phyloP scores from a whole-genome alignment of 2,888 invertebrate genomes.

The Drosophila borealis region DNA sequence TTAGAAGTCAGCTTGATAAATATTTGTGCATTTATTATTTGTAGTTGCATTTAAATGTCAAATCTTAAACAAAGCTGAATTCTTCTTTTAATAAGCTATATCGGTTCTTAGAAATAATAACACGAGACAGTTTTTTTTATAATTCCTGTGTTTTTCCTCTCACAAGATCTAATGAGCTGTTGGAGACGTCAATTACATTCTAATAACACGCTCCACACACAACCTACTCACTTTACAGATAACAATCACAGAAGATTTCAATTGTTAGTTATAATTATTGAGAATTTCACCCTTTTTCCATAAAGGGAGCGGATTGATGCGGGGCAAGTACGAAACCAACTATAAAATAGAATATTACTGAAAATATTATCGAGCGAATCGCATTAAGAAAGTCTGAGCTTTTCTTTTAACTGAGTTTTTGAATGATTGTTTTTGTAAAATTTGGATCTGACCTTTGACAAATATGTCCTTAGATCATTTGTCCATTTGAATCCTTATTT shows the following conservation, averaged over 20 bases:
- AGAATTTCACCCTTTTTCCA: not conserved
- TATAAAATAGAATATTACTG: constrained; percentile 4
- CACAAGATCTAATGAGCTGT: constrained; percentile 6
- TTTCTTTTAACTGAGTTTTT: too few relatives aligned
- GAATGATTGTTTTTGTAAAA: too few relatives aligned
- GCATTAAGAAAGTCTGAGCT: too few relatives aligned
- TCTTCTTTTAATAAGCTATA: not conserved
- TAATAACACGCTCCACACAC: constrained; percentile 15
- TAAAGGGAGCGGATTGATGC: not conserved
- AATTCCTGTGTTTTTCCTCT: constrained; percentile 13
- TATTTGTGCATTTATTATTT: too few relatives aligned
- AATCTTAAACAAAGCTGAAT: too few relatives aligned
- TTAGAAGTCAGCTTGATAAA: too few relatives aligned
- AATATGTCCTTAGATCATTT: too few relatives aligned
- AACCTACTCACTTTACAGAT: constrained; percentile 11
- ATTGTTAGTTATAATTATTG: constrained; percentile 18
- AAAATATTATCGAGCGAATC: not conserved
- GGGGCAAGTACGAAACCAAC: not conserved
- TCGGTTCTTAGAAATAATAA: not conserved
- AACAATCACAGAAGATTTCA: constrained; percentile 12
- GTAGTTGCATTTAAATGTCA: too few relatives aligned
- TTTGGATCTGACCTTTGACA: too few relatives aligned
- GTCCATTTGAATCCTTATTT: too few relatives aligned
- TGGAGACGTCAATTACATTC: constrained; percentile 19
- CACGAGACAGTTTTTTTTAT: constrained; percentile 3